A percentile compares a stretch with the other conserved stretches of the same genome.
These are phyloP conservation scores for Gymnocypris eckloni DNA, from an alignment of 2,797 vertebrate species.

Conservation along the genomic window DNA sequence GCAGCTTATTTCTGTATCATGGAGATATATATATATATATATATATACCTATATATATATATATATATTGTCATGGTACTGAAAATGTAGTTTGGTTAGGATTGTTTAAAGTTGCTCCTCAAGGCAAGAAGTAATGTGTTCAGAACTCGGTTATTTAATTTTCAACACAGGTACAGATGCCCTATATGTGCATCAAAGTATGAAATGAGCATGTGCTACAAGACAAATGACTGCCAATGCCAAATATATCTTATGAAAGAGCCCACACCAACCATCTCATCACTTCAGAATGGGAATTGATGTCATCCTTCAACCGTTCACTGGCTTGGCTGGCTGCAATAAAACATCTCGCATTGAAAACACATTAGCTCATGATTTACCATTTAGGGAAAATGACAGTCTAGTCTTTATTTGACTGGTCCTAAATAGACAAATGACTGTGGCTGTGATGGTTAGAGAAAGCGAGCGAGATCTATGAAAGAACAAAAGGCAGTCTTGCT, in stretches of 20 bases:
- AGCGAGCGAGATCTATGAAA: constrained; percentile 27
- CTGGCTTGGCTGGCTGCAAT: constrained; percentile 38
- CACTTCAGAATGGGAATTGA: constrained; percentile 50
- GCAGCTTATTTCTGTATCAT: not conserved
- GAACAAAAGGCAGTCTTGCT: constrained; percentile 37
- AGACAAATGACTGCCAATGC: constrained; percentile 36
- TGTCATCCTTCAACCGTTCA: constrained; percentile 43
- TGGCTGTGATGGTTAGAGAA: constrained; percentile 34
- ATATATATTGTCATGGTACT: not conserved
- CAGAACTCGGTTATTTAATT: constrained; percentile 1
- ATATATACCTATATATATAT: too few relatives aligned
- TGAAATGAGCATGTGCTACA: constrained; percentile 33
- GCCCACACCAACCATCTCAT: constrained; percentile 9
- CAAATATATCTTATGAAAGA: constrained; percentile 41
- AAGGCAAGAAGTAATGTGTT: constrained; percentile 4
- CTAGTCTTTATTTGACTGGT: constrained; percentile 68
- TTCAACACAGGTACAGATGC: constrained; percentile 16
- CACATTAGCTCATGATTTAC: constrained; percentile 64
- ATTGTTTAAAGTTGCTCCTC: not conserved
- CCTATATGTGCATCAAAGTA: constrained; percentile 40
- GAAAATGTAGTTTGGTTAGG: not conserved
- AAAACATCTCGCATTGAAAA: constrained; percentile 49
- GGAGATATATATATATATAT: too few relatives aligned
- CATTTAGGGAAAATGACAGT: constrained; percentile 69
- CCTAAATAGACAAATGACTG: constrained; percentile 68